Evolutionary conservation across 92 coral and sea anemone genomes (phyloP), one percentile per base, ranked within the genome.

Genomic region (Heliopora coerulea): DNA sequence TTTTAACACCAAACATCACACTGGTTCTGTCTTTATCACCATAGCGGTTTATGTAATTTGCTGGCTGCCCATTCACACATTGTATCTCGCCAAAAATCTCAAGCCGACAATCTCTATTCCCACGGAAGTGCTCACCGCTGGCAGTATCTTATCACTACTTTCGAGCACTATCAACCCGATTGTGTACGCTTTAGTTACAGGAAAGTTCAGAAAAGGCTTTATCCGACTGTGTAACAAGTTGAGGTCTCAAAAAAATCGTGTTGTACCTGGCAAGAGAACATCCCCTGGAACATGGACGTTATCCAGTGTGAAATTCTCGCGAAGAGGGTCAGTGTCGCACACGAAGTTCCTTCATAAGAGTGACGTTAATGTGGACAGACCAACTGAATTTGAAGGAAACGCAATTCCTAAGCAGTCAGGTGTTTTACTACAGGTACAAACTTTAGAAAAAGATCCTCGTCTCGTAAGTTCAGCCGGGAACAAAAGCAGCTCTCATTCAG

Each of bases 161-260:
- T 90, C 89, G 67, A 88, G 96, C 3, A 78, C 88, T 0, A 86
- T 88, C 68, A 95, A 95, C 68, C 99, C 99, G 0, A 54, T 95
- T 8, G 83, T 95, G 27, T 95, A 95, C 56, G 99, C 99, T 29
- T 73, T 95, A 21, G 85, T 87, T 15, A 95, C 99, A 17, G 91
- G 96, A 24, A 96, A 95, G 11, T 95, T 85, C 65, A 83, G 96
- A 15, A 85, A 73, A 3, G 99, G 99, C 13, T 50, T 95, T 23
- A 73, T 65, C 29, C 84, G 95, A 11, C 65, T 95, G 62, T 83
- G 81, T 68, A 86, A 84, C 11, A 82, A 86, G 17, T 32, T 87
- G n/a, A 74, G 88, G 46, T 79, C 95, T 14, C 83, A 61, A 44
- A 54, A 70, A 54, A 50, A 52, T 28, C 58, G 49, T 0, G 77